Evolutionary conservation across 2,113 vertebrate species (phyloP), one percentile per base, ranked within the genome.

Genomic region (Herpetotheres cachinnans): DNA sequence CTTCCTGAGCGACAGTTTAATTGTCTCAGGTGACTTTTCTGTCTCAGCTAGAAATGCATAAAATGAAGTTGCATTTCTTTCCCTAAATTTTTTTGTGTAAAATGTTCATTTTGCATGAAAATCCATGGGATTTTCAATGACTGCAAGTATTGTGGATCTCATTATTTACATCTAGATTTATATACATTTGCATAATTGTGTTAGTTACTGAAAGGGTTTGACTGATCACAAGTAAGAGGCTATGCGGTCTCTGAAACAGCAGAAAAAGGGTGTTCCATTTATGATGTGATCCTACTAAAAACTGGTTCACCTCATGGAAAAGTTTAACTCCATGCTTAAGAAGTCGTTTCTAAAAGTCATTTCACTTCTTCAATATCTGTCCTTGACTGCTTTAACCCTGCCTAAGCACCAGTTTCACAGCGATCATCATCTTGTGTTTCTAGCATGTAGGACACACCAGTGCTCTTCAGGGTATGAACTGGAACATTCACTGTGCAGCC

Each of bases 1-100:
- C 85, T 88, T 93, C 82, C 82, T 92, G 87, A 83, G 56, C 89
- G 70, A 82, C 93, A 93, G 49, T 30, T 83, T 81, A 84, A 94
- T 89, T 88, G 63, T 86, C 83, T 89, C 7, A 26, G 86, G 42
- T 87, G 92, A 92, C 69, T 94, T 11, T 82, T 77, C 86, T 47
- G 46, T 86, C 76, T 86, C 86, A 95, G 32, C 61, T 77, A 91
- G 93, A 95, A 94, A 82, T 46, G 30, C 81, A 89, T 69, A 29
- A 90, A 93, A 88, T 67, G 32, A 74, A 92, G 42, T 54, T 69
- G 36, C n/a, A 55, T n/a, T 89, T 79, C 93, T 91, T 62, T 74
- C 34, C 38, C 34, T 29, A 16, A 30, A 42, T 52, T 90, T 52
- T 78, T 69, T 61, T 54, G 38, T 92, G 76, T 24, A 14, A 86